Conservation (phyloP, 2,888 invertebrate species). For the Neoaliturus tenellus region DNA sequence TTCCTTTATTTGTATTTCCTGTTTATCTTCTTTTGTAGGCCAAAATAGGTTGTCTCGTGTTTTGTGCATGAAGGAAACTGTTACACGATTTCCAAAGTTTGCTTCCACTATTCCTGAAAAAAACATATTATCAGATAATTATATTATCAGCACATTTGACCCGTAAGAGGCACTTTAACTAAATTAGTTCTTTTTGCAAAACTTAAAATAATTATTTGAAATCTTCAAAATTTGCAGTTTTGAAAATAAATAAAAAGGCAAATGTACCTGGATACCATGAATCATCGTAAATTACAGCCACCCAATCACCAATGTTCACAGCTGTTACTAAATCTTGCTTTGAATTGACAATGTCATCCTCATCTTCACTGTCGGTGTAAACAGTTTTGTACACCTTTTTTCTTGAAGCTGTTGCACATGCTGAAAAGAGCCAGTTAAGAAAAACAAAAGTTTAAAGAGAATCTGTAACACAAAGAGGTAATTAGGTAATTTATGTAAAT, state of each 20-base stretch:
- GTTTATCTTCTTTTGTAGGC: too few species aligned
- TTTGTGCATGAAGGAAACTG: constrained; percentile 10
- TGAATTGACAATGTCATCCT: constrained; percentile 5
- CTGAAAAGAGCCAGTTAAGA: constrained; percentile 32
- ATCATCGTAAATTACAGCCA: too few species aligned
- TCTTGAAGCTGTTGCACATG: constrained; percentile 26
- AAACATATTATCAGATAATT: constrained; percentile 4
- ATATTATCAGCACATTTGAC: not conserved
- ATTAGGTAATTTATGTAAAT: constrained; percentile 24
- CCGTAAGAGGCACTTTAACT: constrained; percentile 4
- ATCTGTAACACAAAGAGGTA: constrained; percentile 12
- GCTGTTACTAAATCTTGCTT: constrained; percentile 17
- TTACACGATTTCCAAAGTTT: constrained; percentile 5
- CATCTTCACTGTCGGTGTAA: constrained; percentile 31
- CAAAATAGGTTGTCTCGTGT: too few species aligned
- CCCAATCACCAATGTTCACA: not conserved
- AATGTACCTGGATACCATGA: too few species aligned
- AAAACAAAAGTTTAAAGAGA: constrained; percentile 21
- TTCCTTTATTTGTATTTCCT: too few species aligned
- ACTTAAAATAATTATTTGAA: not conserved
- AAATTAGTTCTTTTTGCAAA: not conserved
- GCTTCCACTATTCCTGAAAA: constrained; percentile 18
- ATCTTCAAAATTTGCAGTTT: not conserved
- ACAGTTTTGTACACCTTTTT: constrained; percentile 21
- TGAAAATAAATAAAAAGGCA: not conserved